Evolutionary conservation across 2,113 vertebrate species (phyloP).

Genomic region (Procavia capensis): DNA sequence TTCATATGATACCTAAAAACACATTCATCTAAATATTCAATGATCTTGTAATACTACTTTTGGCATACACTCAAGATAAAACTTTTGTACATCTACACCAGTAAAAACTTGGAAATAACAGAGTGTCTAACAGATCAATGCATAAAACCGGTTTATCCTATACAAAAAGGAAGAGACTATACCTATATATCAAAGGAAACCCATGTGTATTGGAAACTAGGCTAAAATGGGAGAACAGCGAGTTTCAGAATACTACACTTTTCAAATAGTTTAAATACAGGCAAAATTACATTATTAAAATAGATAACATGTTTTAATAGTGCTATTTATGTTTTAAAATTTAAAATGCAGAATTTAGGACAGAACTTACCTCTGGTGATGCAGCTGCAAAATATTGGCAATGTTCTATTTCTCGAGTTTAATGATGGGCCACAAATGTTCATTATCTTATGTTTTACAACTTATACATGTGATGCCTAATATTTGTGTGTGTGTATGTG

Average conservation of each 20-base stretch:
- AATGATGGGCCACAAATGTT: background rate
- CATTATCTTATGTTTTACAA: background rate
- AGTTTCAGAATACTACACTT: background rate
- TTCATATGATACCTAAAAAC: slow-evolving; percentile 31
- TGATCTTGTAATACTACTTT: background rate
- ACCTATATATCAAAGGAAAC: background rate
- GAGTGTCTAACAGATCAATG: background rate
- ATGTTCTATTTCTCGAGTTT: background rate
- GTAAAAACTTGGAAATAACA: slow-evolving; percentile 20
- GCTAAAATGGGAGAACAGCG: background rate
- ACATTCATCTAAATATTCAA: slow-evolving; percentile 21
- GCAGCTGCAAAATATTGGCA: too few species aligned
- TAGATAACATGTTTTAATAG: background rate
- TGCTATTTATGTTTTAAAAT: too few species aligned
- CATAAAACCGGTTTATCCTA: background rate
- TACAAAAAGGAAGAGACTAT: background rate
- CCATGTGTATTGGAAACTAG: background rate
- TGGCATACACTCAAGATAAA: background rate
- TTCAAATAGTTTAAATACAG: background rate
- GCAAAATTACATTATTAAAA: background rate
- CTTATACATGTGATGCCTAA: too few species aligned
- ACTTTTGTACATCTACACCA: background rate
- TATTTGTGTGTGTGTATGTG: too few species aligned
- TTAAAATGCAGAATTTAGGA: too few species aligned
- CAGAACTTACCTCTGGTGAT: too few species aligned